Percentiles rank a stretch among this genome's conserved stretches.
phyloP scores from a whole-genome alignment of 2,888 invertebrate genomes.

The Cephus sareptanus region DNA sequence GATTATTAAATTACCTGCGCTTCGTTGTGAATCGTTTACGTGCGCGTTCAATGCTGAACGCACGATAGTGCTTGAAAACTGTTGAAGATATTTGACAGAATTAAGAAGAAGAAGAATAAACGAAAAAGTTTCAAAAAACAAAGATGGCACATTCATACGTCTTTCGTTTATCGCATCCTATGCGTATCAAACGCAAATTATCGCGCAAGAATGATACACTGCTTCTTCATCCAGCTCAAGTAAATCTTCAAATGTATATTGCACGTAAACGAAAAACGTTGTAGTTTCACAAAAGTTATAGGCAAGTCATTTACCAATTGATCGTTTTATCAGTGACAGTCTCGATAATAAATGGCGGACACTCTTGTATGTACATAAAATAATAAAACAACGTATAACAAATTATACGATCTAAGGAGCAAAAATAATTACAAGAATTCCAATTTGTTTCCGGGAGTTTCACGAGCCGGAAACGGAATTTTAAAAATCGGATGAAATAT shows the following conservation, averaged over 20 bases:
- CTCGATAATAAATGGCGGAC: not conserved
- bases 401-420: not conserved
- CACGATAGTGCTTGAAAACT: not conserved
- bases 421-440: not conserved
- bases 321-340: not conserved
- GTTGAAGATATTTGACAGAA: not conserved
- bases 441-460: not conserved
- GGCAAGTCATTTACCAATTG: not conserved
- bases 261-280: not conserved
- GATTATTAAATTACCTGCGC: not conserved
- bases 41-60: not conserved
- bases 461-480: no score
- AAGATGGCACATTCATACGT: not conserved
- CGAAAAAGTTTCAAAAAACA: not conserved
- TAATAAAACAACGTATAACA: not conserved
- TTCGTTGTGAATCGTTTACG: not conserved
- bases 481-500: no score
- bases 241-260: no score
- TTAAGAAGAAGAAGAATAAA: not conserved
- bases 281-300: not conserved
- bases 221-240: no score
- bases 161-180: not conserved
- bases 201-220: no score
- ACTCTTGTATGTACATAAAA: not conserved
- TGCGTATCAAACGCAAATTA: no score